Conservation (phyloP, 1,140 invertebrate species). For the Drosophila nasuta region DNA sequence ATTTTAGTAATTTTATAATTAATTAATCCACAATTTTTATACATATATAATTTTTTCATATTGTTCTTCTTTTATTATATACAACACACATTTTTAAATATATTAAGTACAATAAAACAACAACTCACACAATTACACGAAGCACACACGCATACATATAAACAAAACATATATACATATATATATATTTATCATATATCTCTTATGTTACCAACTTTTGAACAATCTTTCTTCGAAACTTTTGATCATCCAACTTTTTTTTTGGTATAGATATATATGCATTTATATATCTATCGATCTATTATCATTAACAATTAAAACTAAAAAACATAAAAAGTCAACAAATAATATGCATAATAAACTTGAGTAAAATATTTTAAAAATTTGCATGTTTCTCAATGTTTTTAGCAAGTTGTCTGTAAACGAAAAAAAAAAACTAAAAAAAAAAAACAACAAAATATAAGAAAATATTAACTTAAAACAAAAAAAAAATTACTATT, state of each 20-base stretch:
- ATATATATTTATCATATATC: constrained; percentile 31
- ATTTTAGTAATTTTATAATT: constrained; percentile 81
- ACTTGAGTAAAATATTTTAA: constrained; percentile 78
- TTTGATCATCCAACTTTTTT: constrained; percentile 11
- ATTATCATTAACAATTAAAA: constrained; percentile 20
- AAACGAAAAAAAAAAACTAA: constrained; percentile 46
- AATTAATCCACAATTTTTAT: constrained; percentile 69
- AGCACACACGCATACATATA: constrained; percentile 48
- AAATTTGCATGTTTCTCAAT: constrained; percentile 84
- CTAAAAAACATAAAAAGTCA: constrained; percentile 11
- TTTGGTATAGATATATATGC: constrained; percentile 41
- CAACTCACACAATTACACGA: constrained; percentile 37
- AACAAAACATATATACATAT: constrained; percentile 46
- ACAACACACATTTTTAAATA: constrained; percentile 24
- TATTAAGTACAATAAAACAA: constrained; percentile 60
- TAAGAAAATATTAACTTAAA: constrained; percentile 45
- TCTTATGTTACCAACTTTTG: constrained; percentile 28
- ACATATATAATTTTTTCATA: constrained; percentile 69
- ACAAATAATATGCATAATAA: constrained; percentile 54
- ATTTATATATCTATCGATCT: constrained; percentile 1
- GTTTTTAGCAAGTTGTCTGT: constrained; percentile 81
- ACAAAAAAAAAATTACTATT: constrained; percentile 53
- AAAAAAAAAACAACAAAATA: constrained; percentile 38
- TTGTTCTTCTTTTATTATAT: constrained; percentile 57
- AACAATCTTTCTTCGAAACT: constrained; percentile 19